These are phyloP conservation scores for Nestor notabilis DNA, from an alignment of 2,113 vertebrate genomes.

Conservation along the genomic window DNA sequence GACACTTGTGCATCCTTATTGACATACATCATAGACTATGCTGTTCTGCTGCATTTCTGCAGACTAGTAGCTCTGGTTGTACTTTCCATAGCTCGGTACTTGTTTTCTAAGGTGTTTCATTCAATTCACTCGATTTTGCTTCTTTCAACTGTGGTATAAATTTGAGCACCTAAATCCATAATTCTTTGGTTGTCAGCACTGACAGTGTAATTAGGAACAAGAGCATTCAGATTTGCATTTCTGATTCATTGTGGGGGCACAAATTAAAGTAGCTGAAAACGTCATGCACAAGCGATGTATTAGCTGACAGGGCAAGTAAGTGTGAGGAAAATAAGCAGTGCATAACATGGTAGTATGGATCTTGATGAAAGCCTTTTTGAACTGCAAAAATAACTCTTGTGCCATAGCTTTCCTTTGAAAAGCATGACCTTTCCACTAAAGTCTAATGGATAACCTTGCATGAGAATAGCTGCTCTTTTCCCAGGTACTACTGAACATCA, in stretches of 20 bases:
- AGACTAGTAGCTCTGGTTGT: neutral
- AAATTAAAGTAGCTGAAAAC: neutral
- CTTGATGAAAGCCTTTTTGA: conserved; percentile 2
- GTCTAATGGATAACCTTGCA: conserved; percentile 47
- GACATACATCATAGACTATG: conserved; percentile 48
- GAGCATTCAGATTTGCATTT: conserved; percentile 8
- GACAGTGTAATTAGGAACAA: conserved; percentile 40
- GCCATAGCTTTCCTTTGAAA: conserved; percentile 57
- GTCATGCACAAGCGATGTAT: neutral
- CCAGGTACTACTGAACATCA: conserved; percentile 40
- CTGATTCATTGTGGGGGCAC: neutral
- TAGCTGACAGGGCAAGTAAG: neutral
- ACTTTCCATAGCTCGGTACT: neutral
- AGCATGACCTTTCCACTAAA: conserved; percentile 37
- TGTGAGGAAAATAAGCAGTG: neutral
- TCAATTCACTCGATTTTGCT: neutral
- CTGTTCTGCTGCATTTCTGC: conserved; percentile 25
- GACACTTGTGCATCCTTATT: conserved; percentile 31
- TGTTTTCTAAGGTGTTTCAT: neutral
- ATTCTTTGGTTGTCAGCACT: neutral
- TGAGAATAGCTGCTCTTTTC: conserved; percentile 18
- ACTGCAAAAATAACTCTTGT: conserved; percentile 38
- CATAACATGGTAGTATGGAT: neutral
- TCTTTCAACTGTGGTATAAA: neutral
- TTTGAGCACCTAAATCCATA: neutral